A percentile compares a stretch with the other conserved stretches of the same genome.
Conservation (phyloP, 2,888 invertebrate genomes). For the Euphydryas editha region DNA sequence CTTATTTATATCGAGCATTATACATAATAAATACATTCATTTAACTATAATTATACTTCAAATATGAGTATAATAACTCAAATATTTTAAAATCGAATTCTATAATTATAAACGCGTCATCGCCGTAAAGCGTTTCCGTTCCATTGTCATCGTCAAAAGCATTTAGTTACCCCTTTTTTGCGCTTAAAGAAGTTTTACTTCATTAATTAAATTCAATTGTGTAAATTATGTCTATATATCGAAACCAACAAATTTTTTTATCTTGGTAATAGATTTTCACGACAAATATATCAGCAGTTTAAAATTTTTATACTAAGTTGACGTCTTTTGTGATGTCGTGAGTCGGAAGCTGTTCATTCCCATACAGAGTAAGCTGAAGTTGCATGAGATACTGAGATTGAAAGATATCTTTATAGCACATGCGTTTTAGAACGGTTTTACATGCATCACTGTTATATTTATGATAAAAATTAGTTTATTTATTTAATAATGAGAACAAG, state of each 20-base stretch:
- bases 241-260: not conserved
- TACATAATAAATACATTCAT: no score
- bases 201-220: no score
- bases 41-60: no score
- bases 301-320: constrained; percentile 8
- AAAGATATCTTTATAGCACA: not conserved
- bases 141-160: no score
- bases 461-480: not conserved
- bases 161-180: no score
- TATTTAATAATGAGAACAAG: no score
- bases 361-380: constrained; percentile 4
- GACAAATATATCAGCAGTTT: constrained; percentile 10
- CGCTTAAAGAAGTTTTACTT: no score
- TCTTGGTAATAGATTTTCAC: not conserved
- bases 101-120: no score
- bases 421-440: not conserved
- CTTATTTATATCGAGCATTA: no score
- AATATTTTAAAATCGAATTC: no score
- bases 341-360: constrained; percentile 4
- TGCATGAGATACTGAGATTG: constrained; percentile 8
- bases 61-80: no score
- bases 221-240: not conserved
- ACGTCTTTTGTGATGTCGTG: constrained; percentile 5
- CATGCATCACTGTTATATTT: not conserved
- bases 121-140: no score